Evolutionary conservation across 2,888 invertebrate genomes (phyloP).

Genomic region (Silvanus unidentatus): DNA sequence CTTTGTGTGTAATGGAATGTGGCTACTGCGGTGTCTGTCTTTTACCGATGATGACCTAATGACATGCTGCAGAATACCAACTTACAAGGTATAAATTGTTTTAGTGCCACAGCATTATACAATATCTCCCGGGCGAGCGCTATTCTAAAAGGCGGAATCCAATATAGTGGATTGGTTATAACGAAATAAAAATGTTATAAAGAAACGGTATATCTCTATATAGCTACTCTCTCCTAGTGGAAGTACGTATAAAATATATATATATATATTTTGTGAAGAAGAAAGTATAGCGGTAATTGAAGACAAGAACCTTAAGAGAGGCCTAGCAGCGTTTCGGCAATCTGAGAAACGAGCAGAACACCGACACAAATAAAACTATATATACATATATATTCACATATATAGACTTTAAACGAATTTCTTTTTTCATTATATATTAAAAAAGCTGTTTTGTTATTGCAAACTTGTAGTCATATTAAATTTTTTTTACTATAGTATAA

Average conservation of each 20-base stretch:
- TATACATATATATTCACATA: background rate
- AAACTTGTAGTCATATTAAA: background rate
- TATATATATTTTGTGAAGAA: conserved; percentile 10
- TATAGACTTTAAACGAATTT: too few relatives aligned
- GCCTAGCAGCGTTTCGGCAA: conserved; percentile 4
- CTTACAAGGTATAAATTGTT: conserved; percentile 25
- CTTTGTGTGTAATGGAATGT: conserved; percentile 43
- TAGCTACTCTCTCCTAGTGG: background rate
- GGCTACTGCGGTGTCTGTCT: conserved; percentile 27
- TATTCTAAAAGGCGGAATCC: conserved; percentile 22
- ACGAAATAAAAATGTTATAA: conserved; percentile 28
- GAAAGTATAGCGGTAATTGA: conserved; percentile 13
- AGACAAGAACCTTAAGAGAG: conserved; percentile 10
- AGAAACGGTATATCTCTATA: conserved; percentile 21
- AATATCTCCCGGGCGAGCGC: conserved; percentile 25
- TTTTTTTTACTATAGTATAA: background rate
- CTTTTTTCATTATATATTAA: background rate
- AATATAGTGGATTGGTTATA: conserved; percentile 29
- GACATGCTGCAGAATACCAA: conserved; percentile 21
- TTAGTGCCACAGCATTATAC: conserved; percentile 23
- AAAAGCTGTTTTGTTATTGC: background rate
- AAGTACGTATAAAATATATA: conserved; percentile 13
- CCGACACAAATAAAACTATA: background rate
- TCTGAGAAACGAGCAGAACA: background rate
- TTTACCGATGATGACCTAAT: conserved; percentile 25